Percentiles rank a stretch among this genome's conserved stretches.
Conservation (phyloP, 2,113 vertebrate genomes). For the Callithrix jacchus region DNA sequence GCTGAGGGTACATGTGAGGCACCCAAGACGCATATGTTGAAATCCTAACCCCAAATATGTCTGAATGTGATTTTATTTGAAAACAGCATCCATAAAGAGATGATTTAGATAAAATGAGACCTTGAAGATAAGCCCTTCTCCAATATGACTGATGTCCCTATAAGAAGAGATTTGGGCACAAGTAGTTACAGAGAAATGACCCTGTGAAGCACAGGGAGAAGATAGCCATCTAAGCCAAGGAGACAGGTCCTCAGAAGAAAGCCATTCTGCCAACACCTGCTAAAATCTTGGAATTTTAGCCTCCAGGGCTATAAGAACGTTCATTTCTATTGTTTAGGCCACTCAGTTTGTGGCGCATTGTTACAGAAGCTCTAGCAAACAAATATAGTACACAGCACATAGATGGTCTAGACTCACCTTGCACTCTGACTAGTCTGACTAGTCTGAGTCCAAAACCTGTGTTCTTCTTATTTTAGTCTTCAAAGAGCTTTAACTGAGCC, state of each 20-base stretch:
- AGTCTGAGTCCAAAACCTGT: not conserved
- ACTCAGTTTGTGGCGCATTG: not conserved
- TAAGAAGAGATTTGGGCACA: not conserved
- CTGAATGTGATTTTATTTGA: not conserved
- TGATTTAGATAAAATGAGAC: not conserved
- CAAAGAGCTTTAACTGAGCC: not conserved
- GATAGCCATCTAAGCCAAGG: not conserved
- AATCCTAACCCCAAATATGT: not conserved
- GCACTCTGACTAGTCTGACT: not conserved
- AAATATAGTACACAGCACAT: accelerated
- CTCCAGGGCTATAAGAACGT: not conserved
- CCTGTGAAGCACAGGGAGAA: not conserved
- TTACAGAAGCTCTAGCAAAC: not conserved
- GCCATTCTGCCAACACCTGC: not conserved
- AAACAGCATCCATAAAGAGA: not conserved
- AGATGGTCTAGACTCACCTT: not conserved
- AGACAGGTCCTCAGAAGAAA: not conserved
- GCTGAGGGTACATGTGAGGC: not conserved
- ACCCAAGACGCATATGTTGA: not conserved
- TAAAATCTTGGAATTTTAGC: not conserved
- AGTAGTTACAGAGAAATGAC: not conserved
- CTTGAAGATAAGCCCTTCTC: no score
- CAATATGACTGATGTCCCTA: not conserved
- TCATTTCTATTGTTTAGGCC: not conserved
- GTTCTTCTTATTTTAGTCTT: not conserved